Percentiles rank a stretch among this genome's conserved stretches.
Conservation (phyloP, 2,888 invertebrate species). For the Cataglyphis livida region DNA sequence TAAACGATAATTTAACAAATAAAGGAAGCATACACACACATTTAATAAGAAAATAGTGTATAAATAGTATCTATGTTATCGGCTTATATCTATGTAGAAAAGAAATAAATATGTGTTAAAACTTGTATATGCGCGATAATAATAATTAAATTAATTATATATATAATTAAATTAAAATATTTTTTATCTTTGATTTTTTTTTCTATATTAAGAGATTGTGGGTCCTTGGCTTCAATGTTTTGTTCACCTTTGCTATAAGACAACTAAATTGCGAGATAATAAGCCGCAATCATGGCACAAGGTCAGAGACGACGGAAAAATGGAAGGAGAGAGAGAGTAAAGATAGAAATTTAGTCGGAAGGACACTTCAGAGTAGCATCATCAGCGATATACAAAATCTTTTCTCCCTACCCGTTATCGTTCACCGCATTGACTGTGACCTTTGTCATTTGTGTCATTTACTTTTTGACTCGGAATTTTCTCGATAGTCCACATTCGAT, state of each 20-base stretch:
- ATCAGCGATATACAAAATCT: slow-evolving; percentile 82
- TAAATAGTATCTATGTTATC: background rate
- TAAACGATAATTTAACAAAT: no score
- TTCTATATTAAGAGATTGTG: background rate
- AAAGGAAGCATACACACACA: no score
- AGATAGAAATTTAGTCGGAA: slow-evolving; percentile 74
- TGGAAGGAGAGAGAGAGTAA: slow-evolving; percentile 63
- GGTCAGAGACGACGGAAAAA: slow-evolving; percentile 6
- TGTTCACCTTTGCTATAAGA: background rate
- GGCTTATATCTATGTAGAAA: background rate
- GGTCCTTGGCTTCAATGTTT: background rate
- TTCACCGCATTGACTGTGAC: slow-evolving; percentile 61
- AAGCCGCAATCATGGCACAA: slow-evolving; percentile 22
- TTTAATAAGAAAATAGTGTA: background rate
- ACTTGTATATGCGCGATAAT: background rate
- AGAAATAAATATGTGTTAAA: background rate
- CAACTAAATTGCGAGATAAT: background rate
- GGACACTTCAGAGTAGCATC: slow-evolving; percentile 78
- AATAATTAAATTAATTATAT: background rate
- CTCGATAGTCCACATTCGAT: slow-evolving; percentile 77
- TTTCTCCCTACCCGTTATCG: slow-evolving; percentile 57
- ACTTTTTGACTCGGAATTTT: slow-evolving; percentile 67
- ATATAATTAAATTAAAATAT: background rate
- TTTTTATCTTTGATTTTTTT: background rate
- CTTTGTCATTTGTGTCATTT: slow-evolving; percentile 57